phyloP scores from a whole-genome alignment of 2,888 invertebrate genomes.

The Glaucopsyche alexis region DNA sequence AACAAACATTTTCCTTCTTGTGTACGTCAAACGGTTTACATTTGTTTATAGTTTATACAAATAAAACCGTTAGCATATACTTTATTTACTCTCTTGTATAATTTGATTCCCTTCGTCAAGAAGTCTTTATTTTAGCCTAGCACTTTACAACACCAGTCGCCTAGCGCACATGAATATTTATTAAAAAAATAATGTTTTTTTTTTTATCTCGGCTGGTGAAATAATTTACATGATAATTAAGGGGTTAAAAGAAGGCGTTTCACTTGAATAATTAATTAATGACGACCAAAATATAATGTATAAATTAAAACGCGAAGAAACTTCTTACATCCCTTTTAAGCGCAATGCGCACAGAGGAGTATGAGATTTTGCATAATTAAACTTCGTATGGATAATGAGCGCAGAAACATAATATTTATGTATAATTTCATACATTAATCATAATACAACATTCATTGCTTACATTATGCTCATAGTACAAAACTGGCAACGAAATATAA shows the following conservation, averaged over 20 bases:
- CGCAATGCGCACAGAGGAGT: not conserved
- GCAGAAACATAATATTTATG: not conserved
- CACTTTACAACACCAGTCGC: not conserved
- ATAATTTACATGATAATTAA: conserved; percentile 17
- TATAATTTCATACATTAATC: not conserved
- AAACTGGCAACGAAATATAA: too few relatives aligned
- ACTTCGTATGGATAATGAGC: not conserved
- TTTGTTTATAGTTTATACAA: not conserved
- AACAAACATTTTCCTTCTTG: conserved; percentile 11
- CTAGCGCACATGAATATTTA: conserved; percentile 7
- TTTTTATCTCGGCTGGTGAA: not conserved
- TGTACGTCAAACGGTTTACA: not conserved
- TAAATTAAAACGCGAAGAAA: conserved; percentile 6
- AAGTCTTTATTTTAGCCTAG: too few relatives aligned
- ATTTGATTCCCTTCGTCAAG: too few relatives aligned
- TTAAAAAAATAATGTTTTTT: not conserved
- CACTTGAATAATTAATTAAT: conserved; percentile 22
- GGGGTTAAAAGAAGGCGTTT: conserved; percentile 8
- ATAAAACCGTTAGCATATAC: too few relatives aligned
- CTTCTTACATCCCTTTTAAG: conserved; percentile 2
- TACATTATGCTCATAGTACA: not conserved
- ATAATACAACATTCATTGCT: conserved; percentile 13
- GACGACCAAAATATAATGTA: conserved; percentile 4
- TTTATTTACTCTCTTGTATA: too few relatives aligned
- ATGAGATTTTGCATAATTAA: not conserved